A percentile compares a stretch with the other conserved stretches of the same genome.
Evolutionary conservation across 2,113 vertebrate genomes (phyloP).

Genomic region (Syrmaticus mikado): DNA sequence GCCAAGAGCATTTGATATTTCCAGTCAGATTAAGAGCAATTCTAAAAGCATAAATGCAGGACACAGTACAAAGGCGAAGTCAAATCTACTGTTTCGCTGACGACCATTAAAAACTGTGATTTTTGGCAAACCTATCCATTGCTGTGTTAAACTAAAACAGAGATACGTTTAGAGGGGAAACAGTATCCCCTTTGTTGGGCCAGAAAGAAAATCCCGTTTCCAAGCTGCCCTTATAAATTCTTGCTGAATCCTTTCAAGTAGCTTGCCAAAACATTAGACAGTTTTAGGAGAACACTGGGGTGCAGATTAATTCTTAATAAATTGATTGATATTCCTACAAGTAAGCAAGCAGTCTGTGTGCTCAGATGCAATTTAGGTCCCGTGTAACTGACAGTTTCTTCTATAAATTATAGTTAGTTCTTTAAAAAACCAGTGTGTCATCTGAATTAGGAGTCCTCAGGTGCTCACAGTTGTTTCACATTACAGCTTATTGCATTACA

Average conservation of each 20-base stretch:
- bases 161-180: conserved; percentile 72
- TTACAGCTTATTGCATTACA: conserved; percentile 69
- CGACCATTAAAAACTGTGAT: conserved; percentile 77
- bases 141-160: conserved; percentile 75
- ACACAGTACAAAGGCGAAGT: conserved; percentile 70
- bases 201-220: conserved; percentile 50
- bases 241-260: conserved; percentile 78
- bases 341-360: conserved; percentile 45
- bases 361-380: conserved; percentile 42
- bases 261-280: conserved; percentile 79
- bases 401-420: conserved; percentile 48
- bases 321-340: conserved; percentile 77
- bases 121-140: conserved; percentile 76
- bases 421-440: conserved; percentile 41
- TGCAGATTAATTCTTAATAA: conserved; percentile 77
- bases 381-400: conserved; percentile 29
- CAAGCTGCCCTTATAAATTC: conserved; percentile 76
- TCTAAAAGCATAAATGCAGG: conserved; percentile 62
- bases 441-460: conserved; percentile 39
- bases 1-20: conserved; percentile 68
- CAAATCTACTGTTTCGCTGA: conserved; percentile 75
- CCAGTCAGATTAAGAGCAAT: conserved; percentile 56
- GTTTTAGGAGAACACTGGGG: conserved; percentile 72
- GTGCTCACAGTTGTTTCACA: conserved; percentile 70
- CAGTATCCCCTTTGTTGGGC: conserved; percentile 79